Percentiles rank a stretch among this genome's conserved stretches.
Conservation (phyloP, 1,140 invertebrate genomes). For the Danaus plexippus region DNA sequence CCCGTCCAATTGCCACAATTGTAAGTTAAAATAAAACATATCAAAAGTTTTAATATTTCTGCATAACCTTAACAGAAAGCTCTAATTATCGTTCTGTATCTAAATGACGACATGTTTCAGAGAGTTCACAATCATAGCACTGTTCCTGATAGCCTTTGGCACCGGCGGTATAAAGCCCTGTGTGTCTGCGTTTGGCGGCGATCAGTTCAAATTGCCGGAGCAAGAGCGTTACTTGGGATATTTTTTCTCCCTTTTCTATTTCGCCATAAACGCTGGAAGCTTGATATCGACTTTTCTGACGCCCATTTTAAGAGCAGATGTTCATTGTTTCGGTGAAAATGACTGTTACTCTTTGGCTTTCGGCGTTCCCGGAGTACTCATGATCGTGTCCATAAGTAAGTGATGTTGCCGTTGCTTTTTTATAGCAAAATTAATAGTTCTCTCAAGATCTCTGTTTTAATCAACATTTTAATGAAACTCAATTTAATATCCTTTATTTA, state of each 20-base stretch:
- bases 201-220: constrained; percentile 90
- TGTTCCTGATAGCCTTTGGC: constrained; percentile 88
- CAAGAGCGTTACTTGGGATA: constrained; percentile 82
- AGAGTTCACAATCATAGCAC: constrained; percentile 81
- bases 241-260: constrained; percentile 96
- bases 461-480: too few relatives aligned
- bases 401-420: constrained; percentile 14
- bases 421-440: not conserved
- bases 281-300: constrained; percentile 92
- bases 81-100: not conserved
- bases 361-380: constrained; percentile 89
- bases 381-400: constrained; percentile 85
- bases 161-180: constrained; percentile 98
- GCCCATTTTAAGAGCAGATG: constrained; percentile 86
- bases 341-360: constrained; percentile 94
- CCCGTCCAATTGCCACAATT: constrained; percentile 64
- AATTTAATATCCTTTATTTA: not conserved
- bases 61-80: constrained; percentile 27
- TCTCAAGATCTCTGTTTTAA: too few relatives aligned
- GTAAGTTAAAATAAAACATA: constrained; percentile 6
- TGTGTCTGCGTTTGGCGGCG: constrained; percentile 96
- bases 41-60: constrained; percentile 50
- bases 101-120: constrained; percentile 62
- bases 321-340: constrained; percentile 85
- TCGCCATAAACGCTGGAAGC: constrained; percentile 93